phyloP scores from a whole-genome alignment of 2,888 invertebrate species.

The Apamea crenata region DNA sequence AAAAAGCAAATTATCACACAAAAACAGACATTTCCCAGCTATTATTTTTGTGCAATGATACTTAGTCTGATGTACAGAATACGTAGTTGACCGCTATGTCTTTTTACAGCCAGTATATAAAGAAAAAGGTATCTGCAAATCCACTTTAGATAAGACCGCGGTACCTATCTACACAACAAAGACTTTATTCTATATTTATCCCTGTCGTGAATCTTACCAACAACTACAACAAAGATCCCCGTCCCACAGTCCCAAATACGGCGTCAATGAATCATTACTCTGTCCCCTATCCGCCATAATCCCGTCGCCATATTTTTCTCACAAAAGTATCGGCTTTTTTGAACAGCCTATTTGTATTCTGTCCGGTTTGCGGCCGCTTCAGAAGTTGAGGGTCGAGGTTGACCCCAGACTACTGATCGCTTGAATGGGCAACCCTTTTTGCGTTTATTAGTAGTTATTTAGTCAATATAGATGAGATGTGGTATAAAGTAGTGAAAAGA shows the following conservation, averaged over 20 bases:
- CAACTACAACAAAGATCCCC: not conserved
- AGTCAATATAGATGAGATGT: not conserved
- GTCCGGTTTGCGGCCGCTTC: slow-evolving; percentile 24
- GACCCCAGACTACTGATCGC: slow-evolving; percentile 25
- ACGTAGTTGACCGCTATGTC: not conserved
- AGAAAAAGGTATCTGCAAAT: not conserved
- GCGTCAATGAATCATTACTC: slow-evolving; percentile 42
- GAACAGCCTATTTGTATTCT: slow-evolving; percentile 51
- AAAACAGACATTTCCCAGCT: not conserved
- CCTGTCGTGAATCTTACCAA: not conserved
- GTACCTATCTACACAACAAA: not conserved
- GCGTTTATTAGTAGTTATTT: slow-evolving; percentile 11
- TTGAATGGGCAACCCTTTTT: slow-evolving; percentile 19
- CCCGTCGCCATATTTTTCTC: slow-evolving; percentile 28
- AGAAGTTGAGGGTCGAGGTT: slow-evolving; percentile 47
- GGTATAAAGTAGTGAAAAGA: not conserved
- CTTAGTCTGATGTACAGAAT: not conserved
- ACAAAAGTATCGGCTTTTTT: slow-evolving; percentile 33
- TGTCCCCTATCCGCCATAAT: slow-evolving; percentile 22
- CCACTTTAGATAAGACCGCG: not conserved
- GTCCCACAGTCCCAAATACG: slow-evolving; percentile 15
- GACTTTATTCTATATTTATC: not conserved
- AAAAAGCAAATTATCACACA: not conserved
- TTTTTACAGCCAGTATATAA: not conserved
- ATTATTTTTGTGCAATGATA: not conserved